phyloP scores from a whole-genome alignment of 2,113 vertebrate genomes.

The Vombatus ursinus region DNA sequence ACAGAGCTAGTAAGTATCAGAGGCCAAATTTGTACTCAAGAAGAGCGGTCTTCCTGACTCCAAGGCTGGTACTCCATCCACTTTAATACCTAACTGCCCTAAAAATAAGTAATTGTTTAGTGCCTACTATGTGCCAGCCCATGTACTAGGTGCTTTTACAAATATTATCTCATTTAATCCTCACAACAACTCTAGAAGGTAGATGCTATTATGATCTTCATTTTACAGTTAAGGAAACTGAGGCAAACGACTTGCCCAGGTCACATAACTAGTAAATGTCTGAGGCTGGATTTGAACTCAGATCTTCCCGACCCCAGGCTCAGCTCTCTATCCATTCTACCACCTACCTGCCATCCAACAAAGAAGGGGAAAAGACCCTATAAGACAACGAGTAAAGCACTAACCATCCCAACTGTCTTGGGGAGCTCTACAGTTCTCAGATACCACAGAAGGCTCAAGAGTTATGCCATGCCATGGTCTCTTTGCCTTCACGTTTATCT shows the following conservation, averaged over 20 bases:
- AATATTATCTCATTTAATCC: neutral
- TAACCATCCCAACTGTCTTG: neutral
- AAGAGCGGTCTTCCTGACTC: no score
- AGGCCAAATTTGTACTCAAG: no score
- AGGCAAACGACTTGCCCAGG: neutral
- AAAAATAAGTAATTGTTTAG: neutral
- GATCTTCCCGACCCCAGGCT: neutral
- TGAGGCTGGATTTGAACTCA: neutral
- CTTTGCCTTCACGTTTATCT: neutral
- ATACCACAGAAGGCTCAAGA: constrained; percentile 17
- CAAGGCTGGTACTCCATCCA: no score
- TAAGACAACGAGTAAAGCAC: constrained; percentile 12
- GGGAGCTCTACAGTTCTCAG: neutral
- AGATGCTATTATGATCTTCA: no score
- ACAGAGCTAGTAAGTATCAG: neutral
- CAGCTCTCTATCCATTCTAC: neutral
- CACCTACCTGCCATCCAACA: neutral
- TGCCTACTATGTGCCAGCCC: neutral
- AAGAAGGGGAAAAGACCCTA: neutral
- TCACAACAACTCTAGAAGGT: neutral
- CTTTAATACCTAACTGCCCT: no score
- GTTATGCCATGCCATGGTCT: neutral
- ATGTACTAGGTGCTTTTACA: neutral
- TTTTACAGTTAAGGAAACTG: neutral
- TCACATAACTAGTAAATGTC: neutral